phyloP scores from a whole-genome alignment of 2,113 vertebrate species.

The Eptesicus fuscus region DNA sequence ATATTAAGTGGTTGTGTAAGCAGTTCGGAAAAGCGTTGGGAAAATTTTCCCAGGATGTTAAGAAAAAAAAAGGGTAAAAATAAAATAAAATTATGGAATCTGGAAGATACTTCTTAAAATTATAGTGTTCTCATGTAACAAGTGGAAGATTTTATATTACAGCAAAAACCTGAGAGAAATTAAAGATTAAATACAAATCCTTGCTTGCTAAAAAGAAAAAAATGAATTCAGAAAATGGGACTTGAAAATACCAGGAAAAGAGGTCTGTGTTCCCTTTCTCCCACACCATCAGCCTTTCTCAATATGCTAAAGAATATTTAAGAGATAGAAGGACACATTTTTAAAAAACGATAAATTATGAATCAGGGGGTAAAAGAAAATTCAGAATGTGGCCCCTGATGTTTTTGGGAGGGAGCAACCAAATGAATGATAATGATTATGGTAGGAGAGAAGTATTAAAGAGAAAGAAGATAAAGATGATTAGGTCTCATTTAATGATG shows the following conservation, averaged over 20 bases:
- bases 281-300: neutral
- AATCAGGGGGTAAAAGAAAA: neutral
- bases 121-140: slow-evolving; percentile 60
- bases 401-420: neutral
- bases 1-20: slow-evolving; percentile 63
- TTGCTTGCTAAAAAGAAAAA: slow-evolving; percentile 57
- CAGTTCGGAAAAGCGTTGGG: slow-evolving; percentile 54
- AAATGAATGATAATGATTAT: neutral
- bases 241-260: slow-evolving; percentile 33
- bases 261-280: neutral
- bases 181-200: slow-evolving; percentile 60
- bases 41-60: slow-evolving; percentile 55
- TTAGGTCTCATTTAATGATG: neutral
- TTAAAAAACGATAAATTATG: neutral
- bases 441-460: neutral
- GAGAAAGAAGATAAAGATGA: neutral
- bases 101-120: slow-evolving; percentile 61
- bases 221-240: slow-evolving; percentile 26
- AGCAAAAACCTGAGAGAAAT: slow-evolving; percentile 43
- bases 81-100: slow-evolving; percentile 18
- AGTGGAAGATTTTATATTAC: slow-evolving; percentile 47
- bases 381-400: neutral
- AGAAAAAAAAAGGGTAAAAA: slow-evolving; percentile 50
- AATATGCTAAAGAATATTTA: neutral
- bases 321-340: neutral